A percentile compares a stretch with the other conserved stretches of the same genome.
Conservation (phyloP, 2,113 vertebrate genomes). For the Meriones unguiculatus region DNA sequence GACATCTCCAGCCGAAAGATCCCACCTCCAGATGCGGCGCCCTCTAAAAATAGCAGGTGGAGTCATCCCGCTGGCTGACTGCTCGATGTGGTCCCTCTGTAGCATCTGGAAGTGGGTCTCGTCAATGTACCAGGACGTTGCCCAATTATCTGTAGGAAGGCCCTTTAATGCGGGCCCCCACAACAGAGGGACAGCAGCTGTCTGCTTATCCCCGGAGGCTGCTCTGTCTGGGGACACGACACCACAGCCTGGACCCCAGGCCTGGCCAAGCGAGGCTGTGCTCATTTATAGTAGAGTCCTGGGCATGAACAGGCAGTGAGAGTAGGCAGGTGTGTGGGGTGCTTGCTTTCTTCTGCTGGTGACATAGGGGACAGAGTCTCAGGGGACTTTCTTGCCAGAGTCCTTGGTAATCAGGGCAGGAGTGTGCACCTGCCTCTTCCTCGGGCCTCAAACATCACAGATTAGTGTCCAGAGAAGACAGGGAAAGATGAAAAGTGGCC, state of each 20-base stretch:
- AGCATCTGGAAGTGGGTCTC: slow-evolving; percentile 80
- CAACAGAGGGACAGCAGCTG: slow-evolving; percentile 72
- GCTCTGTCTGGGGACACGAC: background rate
- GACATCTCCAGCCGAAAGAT: slow-evolving; percentile 50
- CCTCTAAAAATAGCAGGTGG: slow-evolving; percentile 82
- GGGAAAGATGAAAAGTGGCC: background rate
- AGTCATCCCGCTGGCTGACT: slow-evolving; percentile 69
- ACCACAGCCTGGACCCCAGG: background rate
- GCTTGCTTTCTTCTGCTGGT: background rate
- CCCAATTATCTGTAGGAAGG: slow-evolving; percentile 66
- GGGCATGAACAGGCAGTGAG: slow-evolving; percentile 10
- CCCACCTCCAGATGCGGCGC: slow-evolving; percentile 74
- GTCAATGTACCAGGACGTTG: slow-evolving; percentile 72
- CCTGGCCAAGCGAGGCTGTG: background rate
- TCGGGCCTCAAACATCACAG: background rate
- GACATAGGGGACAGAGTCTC: background rate
- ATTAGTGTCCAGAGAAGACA: background rate
- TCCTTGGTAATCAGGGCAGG: background rate
- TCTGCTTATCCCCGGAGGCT: background rate
- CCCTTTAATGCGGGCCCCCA: slow-evolving; percentile 32
- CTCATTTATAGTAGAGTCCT: background rate
- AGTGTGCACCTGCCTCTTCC: background rate
- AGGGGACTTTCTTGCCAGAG: background rate
- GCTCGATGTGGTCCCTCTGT: slow-evolving; percentile 63
- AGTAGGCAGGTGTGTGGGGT: background rate